phyloP scores from a whole-genome alignment of 2,888 invertebrate species.

The Hanleya hanleyi region DNA sequence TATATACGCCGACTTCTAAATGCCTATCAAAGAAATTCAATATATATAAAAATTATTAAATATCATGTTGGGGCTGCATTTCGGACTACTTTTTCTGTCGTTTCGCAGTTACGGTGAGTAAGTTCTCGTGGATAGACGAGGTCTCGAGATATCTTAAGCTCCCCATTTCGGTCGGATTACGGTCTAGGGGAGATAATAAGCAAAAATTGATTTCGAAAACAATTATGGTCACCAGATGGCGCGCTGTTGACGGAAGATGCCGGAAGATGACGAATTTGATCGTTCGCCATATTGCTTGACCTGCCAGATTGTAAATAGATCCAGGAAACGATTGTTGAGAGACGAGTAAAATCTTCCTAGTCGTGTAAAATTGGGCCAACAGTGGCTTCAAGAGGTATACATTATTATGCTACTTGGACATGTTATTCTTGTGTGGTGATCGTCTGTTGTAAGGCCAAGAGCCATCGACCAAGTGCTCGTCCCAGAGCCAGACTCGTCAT shows the following conservation, averaged over 20 bases:
- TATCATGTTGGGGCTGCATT: no score
- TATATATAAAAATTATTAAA: no score
- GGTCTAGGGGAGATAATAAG: background rate
- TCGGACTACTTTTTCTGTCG: no score
- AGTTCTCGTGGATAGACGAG: no score
- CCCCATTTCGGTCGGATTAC: no score
- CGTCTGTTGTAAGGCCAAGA: no score
- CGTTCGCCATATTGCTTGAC: slow-evolving; percentile 5
- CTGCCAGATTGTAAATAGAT: slow-evolving; percentile 5
- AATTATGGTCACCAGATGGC: background rate
- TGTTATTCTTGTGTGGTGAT: background rate
- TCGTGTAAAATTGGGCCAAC: background rate
- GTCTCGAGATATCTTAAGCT: no score
- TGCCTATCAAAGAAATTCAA: no score
- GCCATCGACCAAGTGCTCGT: no score
- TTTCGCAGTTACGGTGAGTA: no score
- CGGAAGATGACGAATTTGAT: slow-evolving; percentile 10
- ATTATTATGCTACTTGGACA: background rate
- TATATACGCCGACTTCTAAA: no score
- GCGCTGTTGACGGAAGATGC: slow-evolving; percentile 1
- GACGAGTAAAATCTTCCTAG: background rate
- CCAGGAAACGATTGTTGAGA: background rate
- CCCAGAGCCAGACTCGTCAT: no score
- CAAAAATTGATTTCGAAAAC: background rate
- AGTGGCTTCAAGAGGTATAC: background rate